Conservation (phyloP, 1,140 invertebrate genomes). For the Artemia franciscana region DNA sequence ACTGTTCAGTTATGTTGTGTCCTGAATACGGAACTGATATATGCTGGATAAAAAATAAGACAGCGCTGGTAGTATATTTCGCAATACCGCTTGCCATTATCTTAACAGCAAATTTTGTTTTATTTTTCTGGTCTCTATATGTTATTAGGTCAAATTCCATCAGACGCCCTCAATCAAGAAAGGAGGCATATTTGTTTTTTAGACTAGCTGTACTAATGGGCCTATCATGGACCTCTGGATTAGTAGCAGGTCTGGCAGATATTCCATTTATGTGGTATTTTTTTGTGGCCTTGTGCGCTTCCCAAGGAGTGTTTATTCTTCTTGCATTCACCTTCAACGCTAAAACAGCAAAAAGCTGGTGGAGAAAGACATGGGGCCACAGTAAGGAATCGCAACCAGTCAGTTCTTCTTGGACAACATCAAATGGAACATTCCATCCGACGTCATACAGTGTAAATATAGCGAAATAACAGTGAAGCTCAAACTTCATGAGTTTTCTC, state of each 20-base stretch:
- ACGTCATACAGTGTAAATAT: too few relatives aligned
- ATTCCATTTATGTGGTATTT: constrained; percentile 24
- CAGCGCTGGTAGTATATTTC: constrained; percentile 28
- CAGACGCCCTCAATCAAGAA: constrained; percentile 12
- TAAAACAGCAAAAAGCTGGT: too few relatives aligned
- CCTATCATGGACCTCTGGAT: constrained; percentile 27
- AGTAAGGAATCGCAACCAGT: too few relatives aligned
- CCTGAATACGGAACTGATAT: constrained; percentile 15
- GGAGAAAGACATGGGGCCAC: too few relatives aligned
- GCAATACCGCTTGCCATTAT: constrained; percentile 24
- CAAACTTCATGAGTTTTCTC: too few relatives aligned
- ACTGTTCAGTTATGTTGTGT: too few relatives aligned
- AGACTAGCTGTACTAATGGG: constrained; percentile 31
- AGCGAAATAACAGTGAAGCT: too few relatives aligned
- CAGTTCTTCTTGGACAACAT: too few relatives aligned
- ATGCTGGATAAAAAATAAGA: constrained; percentile 30
- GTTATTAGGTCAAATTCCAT: constrained; percentile 26
- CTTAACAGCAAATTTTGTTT: constrained; percentile 24
- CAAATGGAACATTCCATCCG: too few relatives aligned
- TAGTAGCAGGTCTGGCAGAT: constrained; percentile 24
- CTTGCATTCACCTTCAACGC: constrained; percentile 29
- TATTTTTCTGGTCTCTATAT: constrained; percentile 26
- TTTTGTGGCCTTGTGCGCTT: constrained; percentile 29
- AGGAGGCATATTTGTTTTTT: constrained; percentile 30
- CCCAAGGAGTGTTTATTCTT: constrained; percentile 33